phyloP scores from a whole-genome alignment of 2,888 invertebrate species.

The Argyra leucocephala region DNA sequence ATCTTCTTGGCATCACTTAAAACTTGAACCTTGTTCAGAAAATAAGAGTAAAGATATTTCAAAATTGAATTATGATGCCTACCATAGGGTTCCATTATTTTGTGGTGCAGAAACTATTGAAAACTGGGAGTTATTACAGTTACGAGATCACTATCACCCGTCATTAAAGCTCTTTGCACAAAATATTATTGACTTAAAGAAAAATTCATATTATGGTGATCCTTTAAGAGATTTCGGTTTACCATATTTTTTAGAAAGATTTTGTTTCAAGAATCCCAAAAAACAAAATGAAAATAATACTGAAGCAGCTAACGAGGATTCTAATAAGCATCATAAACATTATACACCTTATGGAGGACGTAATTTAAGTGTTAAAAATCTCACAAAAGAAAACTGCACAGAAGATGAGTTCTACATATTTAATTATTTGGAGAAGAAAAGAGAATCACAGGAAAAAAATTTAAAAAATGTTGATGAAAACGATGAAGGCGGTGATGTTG shows the following conservation, averaged over 20 bases:
- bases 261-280: constrained; percentile 90
- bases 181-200: constrained; percentile 60
- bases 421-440: constrained; percentile 52
- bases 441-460: constrained; percentile 41
- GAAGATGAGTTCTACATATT: constrained; percentile 65
- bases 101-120: constrained; percentile 65
- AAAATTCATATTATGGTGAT: constrained; percentile 80
- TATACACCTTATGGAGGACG: constrained; percentile 62
- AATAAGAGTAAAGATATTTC: constrained; percentile 44
- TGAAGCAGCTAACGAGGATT: constrained; percentile 33
- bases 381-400: constrained; percentile 64
- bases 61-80: constrained; percentile 54
- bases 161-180: constrained; percentile 81
- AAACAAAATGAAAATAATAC: constrained; percentile 45
- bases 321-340: constrained; percentile 43
- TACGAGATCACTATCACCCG: constrained; percentile 80
- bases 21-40: neutral
- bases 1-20: constrained; percentile 37
- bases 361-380: constrained; percentile 62
- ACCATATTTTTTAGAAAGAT: constrained; percentile 85
- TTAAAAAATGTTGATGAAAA: constrained; percentile 42
- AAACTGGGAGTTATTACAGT: constrained; percentile 62
- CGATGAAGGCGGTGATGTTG: constrained; percentile 61
- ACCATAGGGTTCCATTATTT: constrained; percentile 73
- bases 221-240: constrained; percentile 87